Conservation (phyloP, 30 jellyfish, hydroid and myxozoan species). For the Rhopilema esculentum region DNA sequence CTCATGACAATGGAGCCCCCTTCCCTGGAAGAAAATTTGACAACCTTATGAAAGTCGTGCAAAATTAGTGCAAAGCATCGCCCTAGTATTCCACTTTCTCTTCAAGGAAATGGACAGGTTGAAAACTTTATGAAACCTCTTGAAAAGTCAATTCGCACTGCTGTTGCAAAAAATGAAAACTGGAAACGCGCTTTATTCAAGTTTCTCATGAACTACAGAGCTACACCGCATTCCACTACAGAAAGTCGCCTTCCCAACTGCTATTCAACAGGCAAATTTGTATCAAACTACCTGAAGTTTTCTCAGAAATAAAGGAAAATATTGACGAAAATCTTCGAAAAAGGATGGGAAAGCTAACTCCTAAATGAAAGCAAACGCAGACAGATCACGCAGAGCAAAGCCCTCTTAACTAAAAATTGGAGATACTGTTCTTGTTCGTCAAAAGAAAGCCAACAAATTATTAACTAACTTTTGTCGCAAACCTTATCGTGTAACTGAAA, state of each 20-base stretch:
- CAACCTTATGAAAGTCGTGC: neutral
- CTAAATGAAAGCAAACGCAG: constrained; percentile 9
- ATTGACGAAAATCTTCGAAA: neutral
- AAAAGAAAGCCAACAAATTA: no score
- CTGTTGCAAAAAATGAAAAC: neutral
- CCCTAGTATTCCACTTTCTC: neutral
- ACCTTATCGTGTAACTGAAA: no score
- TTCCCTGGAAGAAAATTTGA: neutral
- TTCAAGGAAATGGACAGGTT: neutral
- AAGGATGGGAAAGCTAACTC: neutral
- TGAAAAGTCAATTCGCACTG: neutral
- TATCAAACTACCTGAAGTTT: neutral
- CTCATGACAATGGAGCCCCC: constrained; percentile 11
- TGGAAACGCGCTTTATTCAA: neutral
- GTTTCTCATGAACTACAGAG: neutral
- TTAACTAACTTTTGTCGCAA: no score
- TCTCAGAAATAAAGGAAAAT: neutral
- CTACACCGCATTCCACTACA: neutral
- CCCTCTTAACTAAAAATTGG: no score
- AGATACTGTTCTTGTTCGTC: no score
- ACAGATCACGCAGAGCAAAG: no score
- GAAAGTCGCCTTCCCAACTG: constrained; percentile 1
- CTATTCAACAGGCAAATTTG: constrained; percentile 1
- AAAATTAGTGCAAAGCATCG: neutral
- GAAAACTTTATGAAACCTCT: neutral